phyloP scores from a whole-genome alignment of 2,888 invertebrate genomes.

The Pyrrhosoma nymphula region DNA sequence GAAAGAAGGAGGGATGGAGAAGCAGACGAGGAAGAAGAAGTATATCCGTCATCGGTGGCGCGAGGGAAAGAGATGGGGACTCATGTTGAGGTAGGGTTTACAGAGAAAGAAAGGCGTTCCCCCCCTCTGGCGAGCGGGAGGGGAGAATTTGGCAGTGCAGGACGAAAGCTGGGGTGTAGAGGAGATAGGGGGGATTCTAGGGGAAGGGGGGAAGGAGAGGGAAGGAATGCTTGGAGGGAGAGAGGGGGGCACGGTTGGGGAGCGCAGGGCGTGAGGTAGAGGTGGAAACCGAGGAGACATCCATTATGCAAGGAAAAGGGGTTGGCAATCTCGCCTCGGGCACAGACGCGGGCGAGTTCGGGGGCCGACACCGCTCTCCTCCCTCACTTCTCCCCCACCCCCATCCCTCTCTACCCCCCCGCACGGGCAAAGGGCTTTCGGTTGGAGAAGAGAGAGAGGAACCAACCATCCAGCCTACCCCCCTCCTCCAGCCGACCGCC shows the following conservation, averaged over 20 bases:
- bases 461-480: background rate
- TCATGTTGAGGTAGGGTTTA: background rate
- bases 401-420: background rate
- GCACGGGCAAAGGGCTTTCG: background rate
- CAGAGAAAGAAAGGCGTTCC: background rate
- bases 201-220: background rate
- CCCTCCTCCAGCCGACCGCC: background rate
- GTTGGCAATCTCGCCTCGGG: constrained; percentile 58
- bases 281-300: constrained; percentile 48
- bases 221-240: background rate
- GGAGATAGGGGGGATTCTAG: background rate
- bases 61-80: background rate
- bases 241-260: background rate
- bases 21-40: constrained; percentile 14
- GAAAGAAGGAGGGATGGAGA: background rate
- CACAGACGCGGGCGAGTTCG: constrained; percentile 26
- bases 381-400: background rate
- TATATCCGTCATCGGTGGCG: background rate
- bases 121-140: background rate
- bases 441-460: background rate
- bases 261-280: background rate
- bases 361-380: background rate
- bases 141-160: constrained; percentile 13
- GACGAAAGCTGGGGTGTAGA: background rate
- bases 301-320: constrained; percentile 60